phyloP scores from a whole-genome alignment of 1,140 invertebrate genomes.

The Oreohelix idahoensis region DNA sequence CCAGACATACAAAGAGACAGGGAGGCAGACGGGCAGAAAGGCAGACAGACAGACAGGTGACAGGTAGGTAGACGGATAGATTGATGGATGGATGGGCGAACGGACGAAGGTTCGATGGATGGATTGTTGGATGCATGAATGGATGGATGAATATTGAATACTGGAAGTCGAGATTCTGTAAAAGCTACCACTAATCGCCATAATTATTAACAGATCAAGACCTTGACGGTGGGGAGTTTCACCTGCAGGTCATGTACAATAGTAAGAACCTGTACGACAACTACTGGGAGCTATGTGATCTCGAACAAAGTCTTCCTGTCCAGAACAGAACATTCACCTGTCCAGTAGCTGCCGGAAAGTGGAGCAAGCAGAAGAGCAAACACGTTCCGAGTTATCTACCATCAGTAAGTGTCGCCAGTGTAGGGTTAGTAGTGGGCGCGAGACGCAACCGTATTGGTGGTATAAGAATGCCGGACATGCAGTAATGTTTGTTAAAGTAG shows the following conservation, averaged over 20 bases:
- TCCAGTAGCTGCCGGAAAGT: constrained; percentile 48
- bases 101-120: too few relatives aligned
- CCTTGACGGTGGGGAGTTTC: constrained; percentile 50
- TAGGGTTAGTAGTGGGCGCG: too few relatives aligned
- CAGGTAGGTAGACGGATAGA: neutral
- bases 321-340: constrained; percentile 56
- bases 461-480: too few relatives aligned
- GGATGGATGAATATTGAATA: too few relatives aligned
- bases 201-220: constrained; percentile 38
- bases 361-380: constrained; percentile 53
- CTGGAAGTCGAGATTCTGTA: too few relatives aligned
- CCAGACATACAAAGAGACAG: too few relatives aligned
- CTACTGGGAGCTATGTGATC: constrained; percentile 62
- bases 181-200: too few relatives aligned
- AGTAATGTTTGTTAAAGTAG: too few relatives aligned
- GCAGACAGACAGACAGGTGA: neutral
- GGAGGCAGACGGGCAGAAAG: too few relatives aligned
- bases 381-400: constrained; percentile 63
- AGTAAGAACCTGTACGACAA: constrained; percentile 62
- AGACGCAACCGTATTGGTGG: too few relatives aligned
- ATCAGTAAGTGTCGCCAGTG: constrained; percentile 46
- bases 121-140: too few relatives aligned
- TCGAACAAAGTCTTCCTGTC: constrained; percentile 50
- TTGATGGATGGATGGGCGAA: neutral
- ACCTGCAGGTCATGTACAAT: constrained; percentile 58